phyloP scores from a whole-genome alignment of 1,140 invertebrate species.

The Carposina sasakii region DNA sequence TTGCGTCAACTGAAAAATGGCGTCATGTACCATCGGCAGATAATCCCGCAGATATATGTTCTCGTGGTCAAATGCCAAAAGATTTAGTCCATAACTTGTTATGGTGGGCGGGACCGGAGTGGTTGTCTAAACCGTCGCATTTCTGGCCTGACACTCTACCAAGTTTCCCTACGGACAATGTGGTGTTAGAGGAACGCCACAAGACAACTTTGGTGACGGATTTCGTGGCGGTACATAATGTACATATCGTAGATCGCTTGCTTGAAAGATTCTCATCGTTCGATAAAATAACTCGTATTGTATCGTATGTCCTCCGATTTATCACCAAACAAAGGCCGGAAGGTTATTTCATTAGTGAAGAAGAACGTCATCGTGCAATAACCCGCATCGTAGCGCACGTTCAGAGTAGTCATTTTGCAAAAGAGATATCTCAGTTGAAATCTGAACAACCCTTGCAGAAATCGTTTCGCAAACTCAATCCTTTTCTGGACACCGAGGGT shows the following conservation, averaged over 20 bases:
- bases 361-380: too few species aligned
- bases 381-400: constrained; percentile 19
- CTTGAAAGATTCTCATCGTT: too few species aligned
- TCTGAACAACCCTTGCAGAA: constrained; percentile 9
- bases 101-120: constrained; percentile 47
- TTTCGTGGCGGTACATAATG: too few species aligned
- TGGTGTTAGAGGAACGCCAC: too few species aligned
- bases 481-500: constrained; percentile 24
- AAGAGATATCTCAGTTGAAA: not conserved
- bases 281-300: too few species aligned
- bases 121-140: constrained; percentile 27
- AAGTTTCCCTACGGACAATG: too few species aligned
- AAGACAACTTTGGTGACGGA: too few species aligned
- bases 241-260: too few species aligned
- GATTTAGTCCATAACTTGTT: constrained; percentile 25
- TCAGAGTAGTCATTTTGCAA: not conserved
- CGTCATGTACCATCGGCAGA: constrained; percentile 37
- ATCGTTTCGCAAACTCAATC: constrained; percentile 25
- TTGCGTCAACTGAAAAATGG: constrained; percentile 38
- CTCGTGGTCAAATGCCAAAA: constrained; percentile 36
- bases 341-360: constrained; percentile 4
- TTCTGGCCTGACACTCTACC: constrained; percentile 34
- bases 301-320: too few species aligned
- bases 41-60: constrained; percentile 59
- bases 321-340: too few species aligned